These are phyloP conservation scores for Formica aserva DNA, from an alignment of 2,888 invertebrate genomes.

Conservation along the genomic window DNA sequence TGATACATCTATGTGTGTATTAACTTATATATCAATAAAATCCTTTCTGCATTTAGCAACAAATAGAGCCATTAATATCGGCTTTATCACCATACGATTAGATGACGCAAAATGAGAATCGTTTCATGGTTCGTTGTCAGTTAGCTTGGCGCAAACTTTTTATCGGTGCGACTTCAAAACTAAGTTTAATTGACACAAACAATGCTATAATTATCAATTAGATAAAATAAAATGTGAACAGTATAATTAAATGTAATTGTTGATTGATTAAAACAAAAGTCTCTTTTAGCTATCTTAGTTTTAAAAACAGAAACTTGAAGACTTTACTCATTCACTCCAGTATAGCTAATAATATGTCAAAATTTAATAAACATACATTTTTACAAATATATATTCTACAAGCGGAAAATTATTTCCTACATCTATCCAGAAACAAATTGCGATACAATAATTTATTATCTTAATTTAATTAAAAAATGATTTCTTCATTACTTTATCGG, in stretches of 20 bases:
- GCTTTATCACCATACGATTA: conserved; percentile 7
- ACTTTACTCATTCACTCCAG: background rate
- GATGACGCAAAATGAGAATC: conserved; percentile 17
- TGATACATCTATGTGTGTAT: background rate
- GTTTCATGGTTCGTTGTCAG: conserved; percentile 6
- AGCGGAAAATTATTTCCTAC: background rate
- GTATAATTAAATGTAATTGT: background rate
- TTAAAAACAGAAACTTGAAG: background rate
- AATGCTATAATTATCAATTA: conserved; percentile 15
- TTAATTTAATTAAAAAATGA: background rate
- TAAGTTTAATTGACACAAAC: conserved; percentile 44
- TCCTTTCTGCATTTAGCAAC: background rate
- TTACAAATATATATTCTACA: background rate
- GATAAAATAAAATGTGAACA: conserved; percentile 9
- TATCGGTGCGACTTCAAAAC: conserved; percentile 24
- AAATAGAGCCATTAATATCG: conserved; percentile 38
- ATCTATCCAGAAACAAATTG: background rate
- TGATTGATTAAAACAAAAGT: background rate
- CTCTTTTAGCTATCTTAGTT: background rate
- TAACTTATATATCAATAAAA: background rate
- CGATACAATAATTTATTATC: background rate
- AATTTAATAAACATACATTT: background rate
- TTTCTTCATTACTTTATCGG: background rate
- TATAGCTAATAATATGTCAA: background rate
- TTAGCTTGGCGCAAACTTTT: conserved; percentile 15